phyloP scores from a whole-genome alignment of 2,797 vertebrate genomes.

The Sebastes kiyomatsui region DNA sequence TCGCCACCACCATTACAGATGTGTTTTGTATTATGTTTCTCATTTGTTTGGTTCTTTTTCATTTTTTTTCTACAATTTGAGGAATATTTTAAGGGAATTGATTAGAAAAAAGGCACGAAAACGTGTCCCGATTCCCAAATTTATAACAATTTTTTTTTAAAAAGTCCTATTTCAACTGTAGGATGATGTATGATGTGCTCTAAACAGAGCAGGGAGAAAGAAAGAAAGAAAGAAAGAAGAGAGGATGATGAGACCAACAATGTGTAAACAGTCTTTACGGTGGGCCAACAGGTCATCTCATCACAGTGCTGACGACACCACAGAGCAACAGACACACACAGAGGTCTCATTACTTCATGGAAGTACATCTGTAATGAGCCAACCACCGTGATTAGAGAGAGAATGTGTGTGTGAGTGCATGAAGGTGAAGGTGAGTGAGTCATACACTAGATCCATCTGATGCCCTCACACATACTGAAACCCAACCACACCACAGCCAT shows the following conservation, averaged over 20 bases:
- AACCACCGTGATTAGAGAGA: not conserved
- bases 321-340: not conserved
- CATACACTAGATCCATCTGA: not conserved
- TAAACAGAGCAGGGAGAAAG: not conserved
- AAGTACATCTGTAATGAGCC: conserved; percentile 11
- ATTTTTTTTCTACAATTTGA: not conserved
- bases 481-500: too few species aligned
- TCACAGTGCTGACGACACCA: not conserved
- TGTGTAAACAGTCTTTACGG: not conserved
- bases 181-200: not conserved
- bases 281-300: not conserved
- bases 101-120: not conserved
- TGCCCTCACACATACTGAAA: not conserved
- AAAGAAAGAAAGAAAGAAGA: not conserved
- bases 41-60: not conserved
- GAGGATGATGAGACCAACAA: not conserved
- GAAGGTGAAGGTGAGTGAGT: not conserved
- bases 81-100: not conserved
- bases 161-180: not conserved
- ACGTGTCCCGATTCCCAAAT: not conserved
- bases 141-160: not conserved
- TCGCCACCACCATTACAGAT: not conserved
- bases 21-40: not conserved
- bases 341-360: conserved; percentile 25
- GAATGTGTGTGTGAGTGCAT: not conserved